phyloP scores from a whole-genome alignment of 1,140 invertebrate species.

The Temnothorax curvispinosus region DNA sequence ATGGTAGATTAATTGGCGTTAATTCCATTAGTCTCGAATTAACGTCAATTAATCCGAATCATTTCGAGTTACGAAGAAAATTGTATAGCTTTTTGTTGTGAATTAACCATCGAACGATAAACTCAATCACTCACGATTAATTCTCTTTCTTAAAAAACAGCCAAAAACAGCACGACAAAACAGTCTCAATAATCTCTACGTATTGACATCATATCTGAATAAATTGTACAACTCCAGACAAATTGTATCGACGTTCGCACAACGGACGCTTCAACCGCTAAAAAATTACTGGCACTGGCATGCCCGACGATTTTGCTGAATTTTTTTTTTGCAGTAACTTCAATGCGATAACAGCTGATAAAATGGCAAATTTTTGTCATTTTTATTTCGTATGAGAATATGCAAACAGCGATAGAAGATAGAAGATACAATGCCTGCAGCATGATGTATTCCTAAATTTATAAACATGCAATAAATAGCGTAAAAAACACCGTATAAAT shows the following conservation, averaged over 20 bases:
- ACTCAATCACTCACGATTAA: background rate
- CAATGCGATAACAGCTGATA: slow-evolving; percentile 2
- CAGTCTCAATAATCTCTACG: background rate
- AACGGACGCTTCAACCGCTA: background rate
- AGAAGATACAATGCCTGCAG: background rate
- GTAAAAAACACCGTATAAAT: background rate
- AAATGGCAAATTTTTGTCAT: background rate
- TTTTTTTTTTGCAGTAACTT: background rate
- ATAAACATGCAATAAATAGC: background rate
- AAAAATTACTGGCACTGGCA: slow-evolving; percentile 25
- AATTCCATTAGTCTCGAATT: background rate
- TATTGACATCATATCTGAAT: background rate
- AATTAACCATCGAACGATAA: background rate
- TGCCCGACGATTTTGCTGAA: background rate
- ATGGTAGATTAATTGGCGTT: background rate
- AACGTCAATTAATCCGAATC: background rate
- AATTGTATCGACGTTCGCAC: background rate
- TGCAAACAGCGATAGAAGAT: background rate
- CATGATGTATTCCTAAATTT: background rate
- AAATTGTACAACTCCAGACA: background rate
- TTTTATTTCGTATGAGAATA: slow-evolving; percentile 6
- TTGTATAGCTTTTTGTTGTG: background rate
- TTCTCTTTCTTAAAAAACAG: background rate
- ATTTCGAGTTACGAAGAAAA: background rate
- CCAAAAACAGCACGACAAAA: background rate